Percentiles rank a stretch among this genome's conserved stretches.
phyloP scores from a whole-genome alignment of 2,113 vertebrate genomes.

The Tinamus guttatus region DNA sequence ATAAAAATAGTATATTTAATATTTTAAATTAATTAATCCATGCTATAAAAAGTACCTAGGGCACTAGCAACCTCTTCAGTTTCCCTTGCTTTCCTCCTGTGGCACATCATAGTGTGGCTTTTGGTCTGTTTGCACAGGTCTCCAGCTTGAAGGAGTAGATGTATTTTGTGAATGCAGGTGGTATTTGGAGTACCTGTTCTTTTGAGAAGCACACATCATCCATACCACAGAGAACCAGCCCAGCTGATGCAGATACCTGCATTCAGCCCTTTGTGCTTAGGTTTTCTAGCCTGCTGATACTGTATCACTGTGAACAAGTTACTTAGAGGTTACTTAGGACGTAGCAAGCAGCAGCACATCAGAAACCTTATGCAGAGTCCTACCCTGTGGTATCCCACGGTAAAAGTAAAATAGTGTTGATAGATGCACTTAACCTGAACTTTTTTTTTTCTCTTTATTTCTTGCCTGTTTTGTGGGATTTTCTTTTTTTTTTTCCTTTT shows the following conservation, averaged over 20 bases:
- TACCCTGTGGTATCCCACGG: neutral
- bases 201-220: neutral
- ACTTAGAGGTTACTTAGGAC: neutral
- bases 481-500: too few species aligned
- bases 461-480: neutral
- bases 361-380: neutral
- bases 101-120: neutral
- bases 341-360: neutral
- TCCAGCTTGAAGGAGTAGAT: neutral
- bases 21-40: neutral
- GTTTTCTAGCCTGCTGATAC: neutral
- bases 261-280: neutral
- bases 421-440: neutral
- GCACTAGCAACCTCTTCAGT: neutral
- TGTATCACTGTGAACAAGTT: neutral
- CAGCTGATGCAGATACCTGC: neutral
- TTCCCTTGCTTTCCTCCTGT: neutral
- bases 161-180: neutral
- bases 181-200: neutral
- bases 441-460: neutral
- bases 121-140: neutral
- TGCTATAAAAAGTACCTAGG: neutral
- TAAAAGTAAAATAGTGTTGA: neutral
- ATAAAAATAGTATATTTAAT: neutral
- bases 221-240: neutral